Evolutionary conservation across 2,797 vertebrate species (phyloP).

Genomic region (Galago senegalensis): DNA sequence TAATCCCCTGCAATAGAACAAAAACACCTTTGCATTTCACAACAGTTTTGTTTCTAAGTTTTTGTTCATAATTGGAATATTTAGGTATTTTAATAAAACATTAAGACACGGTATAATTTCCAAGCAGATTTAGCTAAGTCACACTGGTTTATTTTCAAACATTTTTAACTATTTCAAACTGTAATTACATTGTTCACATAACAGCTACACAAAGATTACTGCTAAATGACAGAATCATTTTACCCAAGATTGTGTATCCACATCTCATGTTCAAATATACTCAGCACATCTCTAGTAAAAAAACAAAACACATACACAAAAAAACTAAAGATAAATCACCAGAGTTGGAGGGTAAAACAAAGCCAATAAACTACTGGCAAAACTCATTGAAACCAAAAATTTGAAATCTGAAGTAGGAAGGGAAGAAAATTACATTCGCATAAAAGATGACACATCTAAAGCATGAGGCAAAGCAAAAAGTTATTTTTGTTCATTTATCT

Average conservation of each 20-base stretch:
- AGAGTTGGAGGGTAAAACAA: not conserved
- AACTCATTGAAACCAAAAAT: conserved; percentile 50
- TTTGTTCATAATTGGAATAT: conserved; percentile 76
- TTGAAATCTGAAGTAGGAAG: conserved; percentile 41
- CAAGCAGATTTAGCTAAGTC: conserved; percentile 64
- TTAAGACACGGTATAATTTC: conserved; percentile 76
- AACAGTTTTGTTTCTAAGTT: conserved; percentile 17
- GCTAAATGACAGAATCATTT: conserved; percentile 54
- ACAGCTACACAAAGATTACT: conserved; percentile 57
- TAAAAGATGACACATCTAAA: not conserved
- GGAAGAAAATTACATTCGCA: conserved; percentile 50
- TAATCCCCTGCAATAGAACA: conserved; percentile 92
- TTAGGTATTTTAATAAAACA: conserved; percentile 77
- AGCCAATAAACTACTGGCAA: conserved; percentile 32
- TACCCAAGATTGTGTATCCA: not conserved
- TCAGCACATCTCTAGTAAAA: not conserved
- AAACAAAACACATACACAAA: not conserved
- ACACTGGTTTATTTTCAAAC: conserved; percentile 72
- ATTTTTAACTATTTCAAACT: conserved; percentile 71
- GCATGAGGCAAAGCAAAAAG: not conserved
- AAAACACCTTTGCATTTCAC: conserved; percentile 79
- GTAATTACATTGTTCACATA: conserved; percentile 50
- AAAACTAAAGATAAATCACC: conserved; percentile 10
- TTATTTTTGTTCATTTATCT: conserved; percentile 4
- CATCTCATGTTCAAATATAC: conserved; percentile 43